Evolutionary conservation across 1,140 invertebrate species (phyloP).

Genomic region (Bombus balteatus): DNA sequence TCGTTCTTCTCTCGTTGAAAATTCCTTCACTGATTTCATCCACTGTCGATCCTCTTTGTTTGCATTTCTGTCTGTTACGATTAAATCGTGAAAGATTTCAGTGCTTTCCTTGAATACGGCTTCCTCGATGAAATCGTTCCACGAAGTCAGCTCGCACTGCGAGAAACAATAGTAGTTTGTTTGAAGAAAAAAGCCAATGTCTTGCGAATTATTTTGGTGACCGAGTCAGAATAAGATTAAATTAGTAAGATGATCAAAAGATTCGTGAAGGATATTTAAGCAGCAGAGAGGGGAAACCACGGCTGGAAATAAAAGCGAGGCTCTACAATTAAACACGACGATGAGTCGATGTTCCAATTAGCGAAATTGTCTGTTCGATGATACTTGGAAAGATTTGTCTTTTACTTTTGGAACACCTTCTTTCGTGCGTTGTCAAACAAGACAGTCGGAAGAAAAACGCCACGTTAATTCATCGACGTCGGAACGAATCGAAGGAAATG

Average conservation of each 20-base stretch:
- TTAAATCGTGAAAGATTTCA: neutral
- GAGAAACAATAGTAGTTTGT: neutral
- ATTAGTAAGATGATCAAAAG: neutral
- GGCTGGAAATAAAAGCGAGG: neutral
- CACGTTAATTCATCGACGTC: neutral
- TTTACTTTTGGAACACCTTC: neutral
- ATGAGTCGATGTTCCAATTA: conserved; percentile 35
- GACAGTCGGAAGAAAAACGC: no score
- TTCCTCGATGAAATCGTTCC: neutral
- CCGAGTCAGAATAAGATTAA: neutral
- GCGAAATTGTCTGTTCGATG: neutral
- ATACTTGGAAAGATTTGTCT: neutral
- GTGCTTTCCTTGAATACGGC: neutral
- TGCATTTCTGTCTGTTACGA: no score
- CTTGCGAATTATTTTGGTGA: neutral
- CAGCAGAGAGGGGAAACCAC: no score
- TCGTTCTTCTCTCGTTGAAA: no score
- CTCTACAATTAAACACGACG: conserved; percentile 2
- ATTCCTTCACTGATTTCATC: no score
- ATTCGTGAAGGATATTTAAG: neutral
- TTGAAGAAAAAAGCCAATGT: neutral
- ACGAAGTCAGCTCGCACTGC: neutral
- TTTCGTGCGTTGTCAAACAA: conserved; percentile 1
- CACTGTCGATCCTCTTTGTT: neutral
- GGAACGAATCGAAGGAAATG: neutral